Percentiles rank a stretch among this genome's conserved stretches.
Conservation (phyloP, 1,140 invertebrate genomes). For the Platorchestia sp. region DNA sequence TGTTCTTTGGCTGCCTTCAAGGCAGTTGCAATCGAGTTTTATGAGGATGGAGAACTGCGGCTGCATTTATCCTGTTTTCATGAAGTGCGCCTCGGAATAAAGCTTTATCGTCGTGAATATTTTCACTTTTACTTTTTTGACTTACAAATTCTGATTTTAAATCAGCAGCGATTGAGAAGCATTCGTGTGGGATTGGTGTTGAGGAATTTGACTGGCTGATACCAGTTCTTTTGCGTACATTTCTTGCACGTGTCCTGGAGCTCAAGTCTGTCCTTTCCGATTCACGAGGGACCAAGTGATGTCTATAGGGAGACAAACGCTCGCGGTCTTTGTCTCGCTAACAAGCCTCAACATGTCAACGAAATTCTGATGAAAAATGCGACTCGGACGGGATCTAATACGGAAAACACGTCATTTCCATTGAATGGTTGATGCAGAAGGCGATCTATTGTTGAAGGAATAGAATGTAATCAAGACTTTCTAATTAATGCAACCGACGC, state of each 20-base stretch:
- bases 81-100: not conserved
- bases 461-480: not conserved
- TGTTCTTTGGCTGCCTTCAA: not conserved
- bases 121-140: not conserved
- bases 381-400: not conserved
- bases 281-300: not conserved
- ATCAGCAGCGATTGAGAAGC: not conserved
- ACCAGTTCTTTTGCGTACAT: not conserved
- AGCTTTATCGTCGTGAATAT: not conserved
- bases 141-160: not conserved
- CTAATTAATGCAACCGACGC: not conserved
- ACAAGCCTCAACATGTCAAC: not conserved
- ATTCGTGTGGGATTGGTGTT: not conserved
- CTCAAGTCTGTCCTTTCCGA: too few relatives aligned
- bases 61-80: not conserved
- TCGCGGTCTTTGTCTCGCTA: not conserved
- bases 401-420: not conserved
- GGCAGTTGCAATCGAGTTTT: not conserved
- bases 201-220: not conserved
- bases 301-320: not conserved
- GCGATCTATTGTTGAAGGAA: not conserved
- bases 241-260: not conserved
- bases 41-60: not conserved
- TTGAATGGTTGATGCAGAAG: not conserved
- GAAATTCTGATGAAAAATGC: not conserved